A percentile compares a stretch with the other conserved stretches of the same genome.
phyloP scores from a whole-genome alignment of 2,797 vertebrate genomes.

The Enteromius anoplus region DNA sequence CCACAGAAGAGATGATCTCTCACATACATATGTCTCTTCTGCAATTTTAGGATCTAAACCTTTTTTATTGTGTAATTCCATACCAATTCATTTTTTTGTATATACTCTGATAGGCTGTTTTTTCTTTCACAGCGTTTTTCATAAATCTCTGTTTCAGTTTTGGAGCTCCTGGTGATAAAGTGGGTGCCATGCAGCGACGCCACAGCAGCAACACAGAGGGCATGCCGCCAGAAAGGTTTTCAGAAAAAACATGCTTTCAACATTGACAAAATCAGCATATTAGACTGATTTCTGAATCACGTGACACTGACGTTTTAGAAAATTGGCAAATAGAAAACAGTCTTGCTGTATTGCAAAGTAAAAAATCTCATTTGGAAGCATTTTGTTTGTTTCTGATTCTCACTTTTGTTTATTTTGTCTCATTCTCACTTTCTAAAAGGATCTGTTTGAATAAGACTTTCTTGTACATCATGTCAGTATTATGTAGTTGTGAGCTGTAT shows the following conservation, averaged over 20 bases:
- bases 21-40: background rate
- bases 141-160: constrained; percentile 60
- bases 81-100: background rate
- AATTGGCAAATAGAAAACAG: background rate
- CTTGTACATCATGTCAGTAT: background rate
- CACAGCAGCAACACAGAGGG: constrained; percentile 98
- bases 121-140: background rate
- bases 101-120: background rate
- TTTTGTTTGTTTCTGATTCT: background rate
- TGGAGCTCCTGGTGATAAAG: constrained; percentile 80
- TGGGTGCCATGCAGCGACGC: constrained; percentile 96
- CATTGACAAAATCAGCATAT: background rate
- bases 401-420: background rate
- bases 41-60: background rate
- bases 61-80: background rate
- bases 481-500: background rate
- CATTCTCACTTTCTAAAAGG: background rate
- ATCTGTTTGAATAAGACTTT: background rate
- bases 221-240: constrained; percentile 90
- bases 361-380: too few relatives aligned
- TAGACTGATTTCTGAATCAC: background rate
- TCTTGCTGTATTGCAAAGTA: too few relatives aligned
- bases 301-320: background rate
- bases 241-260: background rate
- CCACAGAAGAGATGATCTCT: background rate